phyloP scores from a whole-genome alignment of 2,888 invertebrate genomes.

The Mechanitis mazaeus region DNA sequence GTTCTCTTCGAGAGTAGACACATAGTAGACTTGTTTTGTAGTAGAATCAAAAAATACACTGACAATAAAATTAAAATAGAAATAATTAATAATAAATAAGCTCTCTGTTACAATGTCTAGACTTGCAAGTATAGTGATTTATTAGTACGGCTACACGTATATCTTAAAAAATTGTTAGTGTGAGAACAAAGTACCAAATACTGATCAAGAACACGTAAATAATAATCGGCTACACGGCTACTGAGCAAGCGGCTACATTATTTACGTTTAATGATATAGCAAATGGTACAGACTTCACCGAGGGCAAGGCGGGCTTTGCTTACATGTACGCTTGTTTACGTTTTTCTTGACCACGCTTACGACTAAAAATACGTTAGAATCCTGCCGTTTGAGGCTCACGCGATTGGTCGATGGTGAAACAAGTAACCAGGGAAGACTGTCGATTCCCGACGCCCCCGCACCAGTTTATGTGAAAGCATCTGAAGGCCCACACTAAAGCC shows the following conservation, averaged over 20 bases:
- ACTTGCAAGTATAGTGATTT: too few relatives aligned
- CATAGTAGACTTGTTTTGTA: too few relatives aligned
- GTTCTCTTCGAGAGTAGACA: too few relatives aligned
- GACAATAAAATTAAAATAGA: too few relatives aligned
- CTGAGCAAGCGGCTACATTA: constrained; percentile 32
- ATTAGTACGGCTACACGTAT: too few relatives aligned
- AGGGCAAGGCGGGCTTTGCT: constrained; percentile 37
- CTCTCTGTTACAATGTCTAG: too few relatives aligned
- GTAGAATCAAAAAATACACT: too few relatives aligned
- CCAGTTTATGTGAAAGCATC: constrained; percentile 63
- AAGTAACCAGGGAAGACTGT: constrained; percentile 63
- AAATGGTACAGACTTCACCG: constrained; percentile 31
- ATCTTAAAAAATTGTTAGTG: too few relatives aligned
- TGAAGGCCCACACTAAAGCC: constrained; percentile 63
- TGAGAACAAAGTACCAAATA: too few relatives aligned
- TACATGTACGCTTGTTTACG: constrained; percentile 67
- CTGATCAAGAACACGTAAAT: constrained; percentile 28
- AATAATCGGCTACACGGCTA: constrained; percentile 34
- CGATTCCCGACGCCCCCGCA: constrained; percentile 41
- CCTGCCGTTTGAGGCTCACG: constrained; percentile 73
- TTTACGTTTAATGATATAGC: constrained; percentile 42
- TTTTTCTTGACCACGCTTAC: constrained; percentile 71
- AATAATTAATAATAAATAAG: too few relatives aligned
- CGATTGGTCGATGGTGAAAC: constrained; percentile 64
- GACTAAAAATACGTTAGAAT: constrained; percentile 73